Evolutionary conservation across 2,113 vertebrate species (phyloP).

Genomic region (Ictidomys tridecemlineatus): DNA sequence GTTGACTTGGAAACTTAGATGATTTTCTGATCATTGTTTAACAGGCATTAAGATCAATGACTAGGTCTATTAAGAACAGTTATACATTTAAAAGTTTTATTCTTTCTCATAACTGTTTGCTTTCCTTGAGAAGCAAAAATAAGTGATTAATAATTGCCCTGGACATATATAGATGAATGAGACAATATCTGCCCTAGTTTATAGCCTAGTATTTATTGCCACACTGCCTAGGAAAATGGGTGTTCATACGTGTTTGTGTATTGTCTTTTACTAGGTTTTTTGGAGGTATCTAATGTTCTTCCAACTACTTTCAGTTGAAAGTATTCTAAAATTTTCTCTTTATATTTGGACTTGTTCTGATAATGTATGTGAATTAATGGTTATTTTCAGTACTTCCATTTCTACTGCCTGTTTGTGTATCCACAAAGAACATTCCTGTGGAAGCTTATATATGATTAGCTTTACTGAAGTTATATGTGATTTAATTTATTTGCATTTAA

Average conservation of each 20-base stretch:
- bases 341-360: background rate
- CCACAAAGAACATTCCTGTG: conserved; percentile 6
- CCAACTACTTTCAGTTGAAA: conserved; percentile 43
- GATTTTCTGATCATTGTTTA: conserved; percentile 39
- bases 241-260: background rate
- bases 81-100: conserved; percentile 10
- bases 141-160: background rate
- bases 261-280: conserved; percentile 27
- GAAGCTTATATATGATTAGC: conserved; percentile 3
- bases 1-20: background rate
- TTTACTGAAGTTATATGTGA: conserved; percentile 44
- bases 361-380: conserved; percentile 45
- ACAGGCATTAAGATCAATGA: background rate
- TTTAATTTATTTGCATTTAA: conserved; percentile 33
- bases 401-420: background rate
- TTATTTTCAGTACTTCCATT: conserved; percentile 5
- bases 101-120: background rate
- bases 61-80: background rate
- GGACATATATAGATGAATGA: background rate
- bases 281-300: background rate
- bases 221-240: background rate
- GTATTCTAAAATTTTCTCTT: conserved; percentile 54
- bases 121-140: conserved; percentile 13
- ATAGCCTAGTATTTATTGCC: background rate
- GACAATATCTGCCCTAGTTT: background rate